Base-by-base conservation (phyloP, 2,113 vertebrate species). In the Scartelaos histophorus region DNA sequence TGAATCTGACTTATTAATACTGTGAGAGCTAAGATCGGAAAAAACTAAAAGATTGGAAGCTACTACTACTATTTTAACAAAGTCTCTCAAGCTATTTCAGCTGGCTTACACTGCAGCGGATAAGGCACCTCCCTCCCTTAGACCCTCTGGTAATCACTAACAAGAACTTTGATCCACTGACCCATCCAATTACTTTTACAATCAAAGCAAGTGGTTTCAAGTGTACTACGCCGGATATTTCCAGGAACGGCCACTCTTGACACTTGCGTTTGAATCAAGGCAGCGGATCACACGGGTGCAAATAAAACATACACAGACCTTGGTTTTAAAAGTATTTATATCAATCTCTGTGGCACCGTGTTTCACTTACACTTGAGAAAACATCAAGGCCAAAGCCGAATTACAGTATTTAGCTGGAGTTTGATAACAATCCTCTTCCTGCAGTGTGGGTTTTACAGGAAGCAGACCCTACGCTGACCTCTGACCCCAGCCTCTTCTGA, bases 391-490 rank as follows among this genome's bases (percentile, higher is more conserved):
- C 1, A 54, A 12, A 49, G 16, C 43, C 1, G 0, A 61, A 43
- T 61, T 13, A 45, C 45, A 9, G n/a, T 60, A 61, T 57, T 51
- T 34, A 60, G 13, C 15, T 0, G 16, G 49, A 19, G 38, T 71
- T 69, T 46, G 29, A 43, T 43, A 70, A 65, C 0, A 10, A 21
- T 64, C 38, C 24, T 79, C 29, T 69, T 81, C 75, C 75, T 74
- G 74, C 89, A 86, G 87, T 86, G 51, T 70, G 53, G 69, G 76
- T 24, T 54, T 71, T 67, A 71, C 72, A 90, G 91, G 90, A 88
- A 91, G 85, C 70, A 68, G 34, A 65, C 60, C 67, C 80, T 86
- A 81, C 80, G 76, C 85, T 61, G 66, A 51, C 66, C 75, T 78
- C 73, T 76, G 80, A 78, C 78, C 78, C 69, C 29, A 16, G 45